Base-by-base conservation (phyloP, 2,888 invertebrate species). In the Agrochola litura region DNA sequence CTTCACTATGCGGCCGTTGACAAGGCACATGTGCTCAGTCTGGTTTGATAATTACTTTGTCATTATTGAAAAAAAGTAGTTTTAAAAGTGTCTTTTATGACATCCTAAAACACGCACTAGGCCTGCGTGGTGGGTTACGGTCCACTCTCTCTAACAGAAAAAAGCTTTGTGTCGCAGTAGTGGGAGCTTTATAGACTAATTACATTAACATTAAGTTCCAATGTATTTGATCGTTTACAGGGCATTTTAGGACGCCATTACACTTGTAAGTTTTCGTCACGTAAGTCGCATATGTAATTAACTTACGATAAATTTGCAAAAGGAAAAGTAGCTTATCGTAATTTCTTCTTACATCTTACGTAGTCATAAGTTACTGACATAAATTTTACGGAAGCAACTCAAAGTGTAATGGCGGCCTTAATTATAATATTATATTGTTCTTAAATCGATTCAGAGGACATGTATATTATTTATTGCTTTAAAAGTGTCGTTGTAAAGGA, bases 201-300 rank as follows among this genome's bases (percentile, higher is more conserved):
- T 22, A 56, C 8, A 3, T n/a, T 12, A 16, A 56, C 8, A 3
- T n/a, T 12, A 16, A 43, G 9, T 41, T 25, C 0, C 19, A 54
- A 74, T 16, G 25, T 67, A 61, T 25, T 67, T 67, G 61, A 46
- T 64, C 63, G 41, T 41, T 56, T 49, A 69, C 12, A 19, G 19
- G 30, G 12, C 22, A 19, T 16, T 49, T 68, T 46, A 46, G 14
- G 46, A 14, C 14, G 5, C 46, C 46, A 14, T 46, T 46, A 46
- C 46, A 46, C 46, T 14, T 46, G 46, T 14, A 14, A 46, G 14
- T 46, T 46, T 46, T 46, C 46, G 14, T 46, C 5, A 14, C 46
- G 5, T 46, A 14, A 14, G 46, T 46, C 5, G 14, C 46, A 0
- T 46, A 46, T 5, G 5, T 46, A 46, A 43, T 43, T 10, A 43